Evolutionary conservation across 2,888 invertebrate species (phyloP), one percentile per base, ranked within the genome.

Genomic region (Cremastinae sp.): DNA sequence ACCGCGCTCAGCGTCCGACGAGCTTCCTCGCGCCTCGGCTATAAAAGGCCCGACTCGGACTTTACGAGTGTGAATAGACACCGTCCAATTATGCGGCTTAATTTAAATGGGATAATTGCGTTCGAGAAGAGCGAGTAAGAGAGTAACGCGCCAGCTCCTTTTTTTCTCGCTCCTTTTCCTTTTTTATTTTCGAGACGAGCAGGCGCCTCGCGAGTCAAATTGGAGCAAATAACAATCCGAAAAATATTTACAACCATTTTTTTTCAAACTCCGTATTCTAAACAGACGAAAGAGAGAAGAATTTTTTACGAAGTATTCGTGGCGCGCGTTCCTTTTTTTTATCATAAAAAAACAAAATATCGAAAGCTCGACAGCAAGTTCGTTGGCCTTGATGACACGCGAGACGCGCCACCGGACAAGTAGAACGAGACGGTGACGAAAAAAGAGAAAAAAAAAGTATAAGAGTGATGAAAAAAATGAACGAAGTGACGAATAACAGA

Each of bases 51-150:
- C 81, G 72, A 72, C 55, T 58, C 61, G 75, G 79, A 83, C 83
- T 88, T 88, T 88, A 88, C 86, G 88, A 88, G 87, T 88, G 88
- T 85, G 88, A 88, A 88, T 88, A 88, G 87, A 88, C 86, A 76
- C 83, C 85, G 86, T 86, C 87, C 87, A 88, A 88, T 88, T 88
- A 88, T 85, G 85, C 85, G 85, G 86, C 87, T 88, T 88, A 87
- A 88, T 88, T 88, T 88, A 88, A 88, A 88, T 88, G 87, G 87
- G 88, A 88, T 88, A 88, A 88, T 88, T 88, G 87, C 88, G 83
- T 86, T 82, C 79, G 64, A 76, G 64, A 53, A 61, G 59, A 61
- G 58, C 12, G 22, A 37, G 45, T n/a, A 71, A 74, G 28, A 39
- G 53, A 61, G 41, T 64, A 55, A 53, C n/a, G 43, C 39, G 69